Evolutionary conservation across 1,140 invertebrate genomes (phyloP), one percentile per base, ranked within the genome.

Genomic region (Coenobita brevimanus): DNA sequence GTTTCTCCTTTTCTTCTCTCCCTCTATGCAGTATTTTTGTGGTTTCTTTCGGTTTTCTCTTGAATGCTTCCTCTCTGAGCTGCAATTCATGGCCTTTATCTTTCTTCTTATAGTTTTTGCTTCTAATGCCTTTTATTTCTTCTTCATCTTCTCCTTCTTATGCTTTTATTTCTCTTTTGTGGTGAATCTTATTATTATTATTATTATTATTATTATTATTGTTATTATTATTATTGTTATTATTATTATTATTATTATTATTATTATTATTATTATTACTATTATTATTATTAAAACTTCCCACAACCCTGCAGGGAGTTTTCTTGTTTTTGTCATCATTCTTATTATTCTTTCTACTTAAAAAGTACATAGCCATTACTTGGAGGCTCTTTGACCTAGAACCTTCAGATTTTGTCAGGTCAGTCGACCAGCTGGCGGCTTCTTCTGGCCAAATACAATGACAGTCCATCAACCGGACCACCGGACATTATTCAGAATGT

Each of bases 141-240:
- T 27, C 8, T 15, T 43, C 36, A 8, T 41, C 24, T 41, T 36
- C 8, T 33, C n/a, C 21, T 41, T 75, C 36, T n/a, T 43, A 13
- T n/a, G 13, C n/a, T n/a, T 57, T 57, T n/a, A 13, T 57, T n/a
- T 57, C n/a, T n/a, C n/a, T 57, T n/a, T 57, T 57, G 13, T 57
- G 13, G 10, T 57, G 13, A 13, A 13, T 57, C 54, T 57, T 57
- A 10, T 57, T 57, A 13, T 57, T 57, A 10, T 57, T 57, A 13
- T 57, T 57, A 57, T 57, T 57, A 13, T 73, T 73, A 10, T 73
- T 73, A 10, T 73, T 36, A 10, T 73, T 73, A 10, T 73, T 73
- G 10, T 73, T 36, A 10, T 73, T 73, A 10, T 73, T 73, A 10
- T 36, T 73, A 10, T 73, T 36, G 10, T 73, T 73, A 10, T 36